phyloP scores from a whole-genome alignment of 1,140 invertebrate genomes.

The Lasaia peninsularis region DNA sequence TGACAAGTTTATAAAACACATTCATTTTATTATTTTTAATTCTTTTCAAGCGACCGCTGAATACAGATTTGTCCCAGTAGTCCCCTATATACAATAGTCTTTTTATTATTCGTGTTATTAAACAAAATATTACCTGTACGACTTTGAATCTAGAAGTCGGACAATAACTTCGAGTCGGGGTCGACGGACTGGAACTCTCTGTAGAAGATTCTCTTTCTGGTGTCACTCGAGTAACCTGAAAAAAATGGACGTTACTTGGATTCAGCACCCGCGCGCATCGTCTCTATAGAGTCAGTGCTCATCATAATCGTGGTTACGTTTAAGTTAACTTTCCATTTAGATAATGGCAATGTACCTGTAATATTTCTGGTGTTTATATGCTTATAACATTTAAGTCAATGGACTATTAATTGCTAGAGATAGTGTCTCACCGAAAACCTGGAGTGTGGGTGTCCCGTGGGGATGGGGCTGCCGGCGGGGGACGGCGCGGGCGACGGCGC shows the following conservation, averaged over 20 bases:
- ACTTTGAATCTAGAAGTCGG: slow-evolving; percentile 62
- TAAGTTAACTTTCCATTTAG: too few relatives aligned
- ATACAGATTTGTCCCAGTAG: too few relatives aligned
- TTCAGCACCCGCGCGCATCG: too few relatives aligned
- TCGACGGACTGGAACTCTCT: slow-evolving; percentile 43
- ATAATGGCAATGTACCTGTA: too few relatives aligned
- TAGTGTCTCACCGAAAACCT: slow-evolving; percentile 48
- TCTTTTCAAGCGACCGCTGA: too few relatives aligned
- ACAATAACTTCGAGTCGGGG: slow-evolving; percentile 30
- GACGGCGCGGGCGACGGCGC: slow-evolving; percentile 83
- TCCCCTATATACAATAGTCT: too few relatives aligned
- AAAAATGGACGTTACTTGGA: too few relatives aligned
- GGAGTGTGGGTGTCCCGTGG: slow-evolving; percentile 69
- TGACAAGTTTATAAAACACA: too few relatives aligned
- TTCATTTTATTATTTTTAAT: too few relatives aligned
- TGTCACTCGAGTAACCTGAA: slow-evolving; percentile 57
- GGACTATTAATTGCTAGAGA: background rate
- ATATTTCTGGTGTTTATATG: too few relatives aligned
- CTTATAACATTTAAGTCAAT: too few relatives aligned
- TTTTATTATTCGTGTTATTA: background rate
- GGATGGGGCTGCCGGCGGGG: slow-evolving; percentile 82
- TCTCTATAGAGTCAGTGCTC: too few relatives aligned
- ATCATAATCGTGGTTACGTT: background rate
- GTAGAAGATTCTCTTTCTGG: slow-evolving; percentile 44
- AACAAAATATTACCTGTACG: slow-evolving; percentile 44